Evolutionary conservation across 2,113 vertebrate genomes (phyloP), one percentile per base, ranked within the genome.

Genomic region (Lampris incognitus): DNA sequence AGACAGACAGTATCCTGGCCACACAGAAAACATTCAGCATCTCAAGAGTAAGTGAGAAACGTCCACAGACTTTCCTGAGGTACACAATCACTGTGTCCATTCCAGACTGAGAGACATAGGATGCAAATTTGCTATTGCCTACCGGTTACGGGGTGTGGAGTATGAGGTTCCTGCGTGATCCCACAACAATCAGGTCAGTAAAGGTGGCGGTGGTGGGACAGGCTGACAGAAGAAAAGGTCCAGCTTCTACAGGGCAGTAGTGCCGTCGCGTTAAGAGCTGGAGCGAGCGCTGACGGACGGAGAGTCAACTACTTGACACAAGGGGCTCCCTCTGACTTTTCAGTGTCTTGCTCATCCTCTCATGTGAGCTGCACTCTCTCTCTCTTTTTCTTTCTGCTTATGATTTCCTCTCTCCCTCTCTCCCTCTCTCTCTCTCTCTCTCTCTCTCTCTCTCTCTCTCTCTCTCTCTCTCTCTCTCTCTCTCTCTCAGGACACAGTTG

Each of bases 161-260:
- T 24, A 13, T 75, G 81, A 74, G 66, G 76, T 79, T 42, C 67
- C 55, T 66, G 41, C 3, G 63, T 40, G 58, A 56, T 64, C 50
- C 39, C 42, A 57, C 66, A 46, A 52, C 41, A 46, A 67, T 78
- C 74, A 68, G 59, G 78, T 86, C 71, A 82, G 48, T 85, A 67
- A 68, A 58, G 61, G 79, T 61, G 69, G 74, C 77, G 60, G 79
- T 67, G 9, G 65, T 67, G 39, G 37, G 63, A 77, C 51, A 9
- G 41, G 52, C 69, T 37, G 36, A 49, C 59, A 62, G 51, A 78
- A 60, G 52, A 84, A 76, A 83, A 85, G 84, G 81, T 91, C 86
- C 90, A 68, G 77, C 81, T 88, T 42, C 88, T 83, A 89, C 90
- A 84, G 86, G 71, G 82, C 85, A 88, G 84, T 74, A 83, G 76